phyloP scores from a whole-genome alignment of 2,113 vertebrate species.

The Equus przewalskii region DNA sequence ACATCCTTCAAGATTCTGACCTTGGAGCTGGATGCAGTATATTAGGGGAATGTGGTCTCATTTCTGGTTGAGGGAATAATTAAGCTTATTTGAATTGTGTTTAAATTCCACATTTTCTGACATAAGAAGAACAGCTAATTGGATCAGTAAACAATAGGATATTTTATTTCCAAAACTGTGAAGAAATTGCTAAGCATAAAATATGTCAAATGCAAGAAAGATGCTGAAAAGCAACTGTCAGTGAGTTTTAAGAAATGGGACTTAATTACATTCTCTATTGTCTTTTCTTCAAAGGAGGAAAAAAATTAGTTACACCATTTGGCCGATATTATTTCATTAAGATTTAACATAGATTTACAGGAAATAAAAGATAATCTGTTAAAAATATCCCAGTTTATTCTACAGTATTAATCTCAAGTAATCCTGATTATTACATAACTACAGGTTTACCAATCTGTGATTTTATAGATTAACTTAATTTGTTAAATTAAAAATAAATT shows the following conservation, averaged over 20 bases:
- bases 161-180: conserved; percentile 51
- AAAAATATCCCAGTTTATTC: conserved; percentile 77
- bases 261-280: conserved; percentile 10
- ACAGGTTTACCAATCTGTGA: conserved; percentile 77
- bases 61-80: neutral
- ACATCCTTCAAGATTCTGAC: neutral
- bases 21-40: neutral
- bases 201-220: conserved; percentile 39
- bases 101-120: neutral
- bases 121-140: conserved; percentile 8
- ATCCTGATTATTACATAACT: conserved; percentile 72
- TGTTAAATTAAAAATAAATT: conserved; percentile 76
- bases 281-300: conserved; percentile 50
- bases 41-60: neutral
- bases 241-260: conserved; percentile 44
- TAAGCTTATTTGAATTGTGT: conserved; percentile 2
- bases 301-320: conserved; percentile 31
- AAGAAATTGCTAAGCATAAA: conserved; percentile 35
- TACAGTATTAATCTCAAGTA: conserved; percentile 78
- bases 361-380: conserved; percentile 81
- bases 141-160: neutral
- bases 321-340: conserved; percentile 75
- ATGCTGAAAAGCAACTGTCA: neutral
- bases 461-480: conserved; percentile 80
- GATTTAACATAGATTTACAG: conserved; percentile 82